A percentile compares a stretch with the other conserved stretches of the same genome.
Conservation (phyloP, 2,113 vertebrate species). For the Phycodurus eques region DNA sequence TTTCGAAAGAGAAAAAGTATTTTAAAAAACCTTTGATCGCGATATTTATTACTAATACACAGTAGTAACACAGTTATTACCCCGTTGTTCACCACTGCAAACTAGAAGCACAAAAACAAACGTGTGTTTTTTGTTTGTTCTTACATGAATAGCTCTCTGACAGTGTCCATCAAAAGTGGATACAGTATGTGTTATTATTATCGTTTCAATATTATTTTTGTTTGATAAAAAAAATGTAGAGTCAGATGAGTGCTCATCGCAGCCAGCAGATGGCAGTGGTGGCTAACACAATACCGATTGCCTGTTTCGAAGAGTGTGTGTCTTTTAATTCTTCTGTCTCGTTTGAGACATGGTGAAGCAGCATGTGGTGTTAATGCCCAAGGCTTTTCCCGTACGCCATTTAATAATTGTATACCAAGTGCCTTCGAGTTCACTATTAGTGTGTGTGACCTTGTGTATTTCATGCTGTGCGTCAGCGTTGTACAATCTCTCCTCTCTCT, state of each 20-base stretch:
- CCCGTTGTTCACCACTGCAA: no score
- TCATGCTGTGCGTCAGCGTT: not conserved
- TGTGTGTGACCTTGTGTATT: not conserved
- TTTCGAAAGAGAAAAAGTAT: no score
- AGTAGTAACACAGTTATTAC: no score
- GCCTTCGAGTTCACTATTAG: not conserved
- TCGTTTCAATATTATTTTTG: not conserved
- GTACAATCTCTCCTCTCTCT: not conserved
- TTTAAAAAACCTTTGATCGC: no score
- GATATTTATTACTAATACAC: no score
- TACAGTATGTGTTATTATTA: not conserved
- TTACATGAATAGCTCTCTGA: no score
- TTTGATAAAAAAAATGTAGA: not conserved
- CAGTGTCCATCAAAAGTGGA: no score
- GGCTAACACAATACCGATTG: slow-evolving; percentile 14
- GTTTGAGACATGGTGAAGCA: not conserved
- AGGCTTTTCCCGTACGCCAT: not conserved
- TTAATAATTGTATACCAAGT: not conserved
- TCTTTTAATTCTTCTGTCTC: not conserved
- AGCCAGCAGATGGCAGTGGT: slow-evolving; percentile 53
- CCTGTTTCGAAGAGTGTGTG: not conserved
- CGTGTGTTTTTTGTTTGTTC: no score
- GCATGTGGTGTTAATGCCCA: not conserved
- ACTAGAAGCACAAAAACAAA: no score
- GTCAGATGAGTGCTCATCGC: not conserved